phyloP scores from a whole-genome alignment of 2,797 vertebrate genomes.

The Brachyrhaphis roseni region DNA sequence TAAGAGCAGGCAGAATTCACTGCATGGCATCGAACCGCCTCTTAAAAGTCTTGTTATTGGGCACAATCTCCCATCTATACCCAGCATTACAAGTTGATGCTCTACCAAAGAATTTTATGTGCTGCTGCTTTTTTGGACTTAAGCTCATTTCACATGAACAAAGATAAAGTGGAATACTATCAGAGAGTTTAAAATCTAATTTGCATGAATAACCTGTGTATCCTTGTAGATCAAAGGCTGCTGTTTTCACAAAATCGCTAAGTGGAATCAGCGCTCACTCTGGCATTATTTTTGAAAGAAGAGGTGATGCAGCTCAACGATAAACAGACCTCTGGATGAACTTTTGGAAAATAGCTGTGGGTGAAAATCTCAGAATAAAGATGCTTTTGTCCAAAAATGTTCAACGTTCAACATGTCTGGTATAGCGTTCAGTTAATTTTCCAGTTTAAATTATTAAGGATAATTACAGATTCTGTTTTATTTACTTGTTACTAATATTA shows the following conservation, averaged over 20 bases:
- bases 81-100: background rate
- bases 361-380: background rate
- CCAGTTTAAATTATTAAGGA: background rate
- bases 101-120: background rate
- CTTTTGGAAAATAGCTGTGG: background rate
- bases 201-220: background rate
- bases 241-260: background rate
- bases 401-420: background rate
- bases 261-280: background rate
- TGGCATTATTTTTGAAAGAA: background rate
- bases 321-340: background rate
- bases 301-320: background rate
- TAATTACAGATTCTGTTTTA: background rate
- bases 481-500: background rate
- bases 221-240: constrained; percentile 2
- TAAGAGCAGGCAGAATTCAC: background rate
- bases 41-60: background rate
- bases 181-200: background rate
- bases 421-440: background rate
- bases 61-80: background rate
- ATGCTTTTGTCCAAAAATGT: background rate
- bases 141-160: background rate
- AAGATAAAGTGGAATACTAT: background rate
- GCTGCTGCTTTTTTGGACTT: background rate
- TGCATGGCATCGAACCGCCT: background rate